Percentiles rank a stretch among this genome's conserved stretches.
Evolutionary conservation across 2,113 vertebrate species (phyloP).

Genomic region (Protobothrops mucrosquamatus): DNA sequence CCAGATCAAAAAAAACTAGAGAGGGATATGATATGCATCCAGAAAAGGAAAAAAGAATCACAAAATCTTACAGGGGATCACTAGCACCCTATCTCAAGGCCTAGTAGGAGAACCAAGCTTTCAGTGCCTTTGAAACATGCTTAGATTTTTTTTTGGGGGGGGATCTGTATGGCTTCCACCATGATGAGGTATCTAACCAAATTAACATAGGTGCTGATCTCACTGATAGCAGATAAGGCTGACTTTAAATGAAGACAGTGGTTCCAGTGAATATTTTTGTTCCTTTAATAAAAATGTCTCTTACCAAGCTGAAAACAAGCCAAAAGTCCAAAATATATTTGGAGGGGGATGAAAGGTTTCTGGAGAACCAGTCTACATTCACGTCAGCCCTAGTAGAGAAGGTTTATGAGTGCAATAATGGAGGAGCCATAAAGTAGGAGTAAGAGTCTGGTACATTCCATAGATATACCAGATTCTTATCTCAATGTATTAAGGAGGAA

Average conservation of each 20-base stretch:
- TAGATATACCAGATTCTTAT: not conserved
- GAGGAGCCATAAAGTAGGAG: not conserved
- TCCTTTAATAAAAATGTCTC: not conserved
- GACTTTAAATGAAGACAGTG: not conserved
- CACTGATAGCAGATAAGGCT: not conserved
- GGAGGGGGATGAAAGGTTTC: not conserved
- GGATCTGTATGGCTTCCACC: not conserved
- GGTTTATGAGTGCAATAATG: not conserved
- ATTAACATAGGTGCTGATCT: not conserved
- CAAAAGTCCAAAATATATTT: not conserved
- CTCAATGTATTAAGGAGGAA: not conserved
- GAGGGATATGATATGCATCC: not conserved
- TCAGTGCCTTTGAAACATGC: not conserved
- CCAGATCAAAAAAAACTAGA: not conserved
- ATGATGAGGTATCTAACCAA: not conserved
- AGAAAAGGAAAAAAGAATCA: not conserved
- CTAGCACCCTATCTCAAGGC: not conserved
- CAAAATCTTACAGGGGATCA: not conserved
- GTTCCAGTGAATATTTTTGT: not conserved
- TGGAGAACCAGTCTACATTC: not conserved
- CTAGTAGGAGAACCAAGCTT: not conserved
- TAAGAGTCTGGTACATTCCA: not conserved
- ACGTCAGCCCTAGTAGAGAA: not conserved
- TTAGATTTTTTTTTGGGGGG: too few relatives aligned
- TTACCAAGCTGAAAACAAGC: not conserved